phyloP scores from a whole-genome alignment of 1,140 invertebrate species.

The Bombus sylvicola region DNA sequence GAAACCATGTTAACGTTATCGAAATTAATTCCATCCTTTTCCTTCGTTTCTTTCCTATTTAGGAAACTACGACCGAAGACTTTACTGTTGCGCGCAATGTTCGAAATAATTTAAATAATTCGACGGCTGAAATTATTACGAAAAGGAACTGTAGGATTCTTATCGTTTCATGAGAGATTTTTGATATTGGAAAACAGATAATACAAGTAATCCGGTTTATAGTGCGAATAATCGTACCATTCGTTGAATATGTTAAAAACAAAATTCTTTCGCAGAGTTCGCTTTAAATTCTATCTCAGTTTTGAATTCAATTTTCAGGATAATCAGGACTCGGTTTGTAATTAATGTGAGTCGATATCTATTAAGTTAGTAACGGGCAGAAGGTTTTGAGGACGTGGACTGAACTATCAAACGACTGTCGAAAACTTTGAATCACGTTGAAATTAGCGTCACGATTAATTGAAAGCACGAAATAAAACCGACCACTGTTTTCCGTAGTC shows the following conservation, averaged over 20 bases:
- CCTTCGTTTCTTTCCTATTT: not conserved
- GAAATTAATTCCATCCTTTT: slow-evolving; percentile 10
- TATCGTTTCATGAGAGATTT: not conserved
- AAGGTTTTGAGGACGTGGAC: no score
- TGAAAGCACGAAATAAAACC: not conserved
- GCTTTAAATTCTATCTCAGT: not conserved
- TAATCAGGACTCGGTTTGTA: slow-evolving; percentile 28
- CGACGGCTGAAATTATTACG: not conserved
- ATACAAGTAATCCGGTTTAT: not conserved
- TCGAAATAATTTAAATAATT: not conserved
- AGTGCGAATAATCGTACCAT: not conserved
- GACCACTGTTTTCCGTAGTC: not conserved
- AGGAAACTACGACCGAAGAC: not conserved
- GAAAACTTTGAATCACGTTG: not conserved
- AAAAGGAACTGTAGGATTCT: not conserved
- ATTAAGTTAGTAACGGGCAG: not conserved
- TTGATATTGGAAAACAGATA: not conserved
- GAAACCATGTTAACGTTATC: slow-evolving; percentile 16
- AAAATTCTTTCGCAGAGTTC: not conserved
- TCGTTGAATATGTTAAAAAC: not conserved
- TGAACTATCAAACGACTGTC: slow-evolving; percentile 4
- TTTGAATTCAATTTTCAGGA: slow-evolving; percentile 8
- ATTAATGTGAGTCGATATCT: not conserved
- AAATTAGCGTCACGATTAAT: not conserved
- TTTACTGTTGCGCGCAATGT: not conserved